Conservation (phyloP, 2,797 vertebrate species). For the Poecilia velifera region DNA sequence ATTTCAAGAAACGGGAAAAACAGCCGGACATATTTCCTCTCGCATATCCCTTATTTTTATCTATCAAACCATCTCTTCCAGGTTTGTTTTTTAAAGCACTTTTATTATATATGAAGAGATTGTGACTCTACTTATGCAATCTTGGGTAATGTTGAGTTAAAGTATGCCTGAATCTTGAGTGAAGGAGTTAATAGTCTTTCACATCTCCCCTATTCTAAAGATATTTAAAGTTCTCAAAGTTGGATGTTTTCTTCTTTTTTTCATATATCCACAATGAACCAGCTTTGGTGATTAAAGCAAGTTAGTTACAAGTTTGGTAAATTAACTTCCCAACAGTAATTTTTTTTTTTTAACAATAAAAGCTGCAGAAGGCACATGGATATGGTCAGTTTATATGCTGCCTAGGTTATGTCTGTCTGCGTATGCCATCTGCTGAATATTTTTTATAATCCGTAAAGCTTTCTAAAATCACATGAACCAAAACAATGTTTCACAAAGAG, state of each 20-base stretch:
- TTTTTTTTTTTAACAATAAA: neutral
- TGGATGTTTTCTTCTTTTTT: conserved; percentile 30
- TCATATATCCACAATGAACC: conserved; percentile 33
- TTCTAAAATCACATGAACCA: conserved; percentile 22
- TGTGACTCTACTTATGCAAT: conserved; percentile 1
- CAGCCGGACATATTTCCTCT: neutral
- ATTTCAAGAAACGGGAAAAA: neutral
- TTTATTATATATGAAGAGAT: neutral
- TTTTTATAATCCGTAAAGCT: neutral
- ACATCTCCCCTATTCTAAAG: conserved; percentile 48
- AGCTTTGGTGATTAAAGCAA: conserved; percentile 25
- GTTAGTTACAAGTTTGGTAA: conserved; percentile 1
- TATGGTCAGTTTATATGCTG: conserved; percentile 12
- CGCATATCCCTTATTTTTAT: neutral
- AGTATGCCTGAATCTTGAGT: conserved; percentile 3
- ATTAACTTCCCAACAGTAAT: conserved; percentile 8
- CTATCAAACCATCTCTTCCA: neutral
- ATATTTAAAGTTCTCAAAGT: conserved; percentile 45
- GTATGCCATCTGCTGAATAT: conserved; percentile 20
- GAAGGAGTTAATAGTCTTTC: conserved; percentile 27
- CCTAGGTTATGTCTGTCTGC: conserved; percentile 3
- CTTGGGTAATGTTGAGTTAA: conserved; percentile 14
- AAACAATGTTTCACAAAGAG: neutral
- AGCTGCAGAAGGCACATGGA: neutral
- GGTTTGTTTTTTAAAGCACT: neutral